Evolutionary conservation across 1,140 invertebrate genomes (phyloP), one percentile per base, ranked within the genome.

Genomic region (Macrobrachium rosenbergii): DNA sequence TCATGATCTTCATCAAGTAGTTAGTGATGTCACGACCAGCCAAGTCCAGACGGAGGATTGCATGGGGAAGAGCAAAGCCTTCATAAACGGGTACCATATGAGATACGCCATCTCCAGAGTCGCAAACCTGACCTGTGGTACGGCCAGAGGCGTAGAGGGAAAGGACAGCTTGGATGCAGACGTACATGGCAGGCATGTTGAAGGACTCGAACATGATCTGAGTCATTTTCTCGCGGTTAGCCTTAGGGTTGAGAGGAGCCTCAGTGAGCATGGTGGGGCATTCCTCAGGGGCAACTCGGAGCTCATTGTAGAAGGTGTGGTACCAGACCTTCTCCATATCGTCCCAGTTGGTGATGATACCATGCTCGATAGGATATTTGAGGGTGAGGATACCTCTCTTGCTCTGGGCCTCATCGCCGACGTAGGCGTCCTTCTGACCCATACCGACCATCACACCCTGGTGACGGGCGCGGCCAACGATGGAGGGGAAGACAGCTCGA

Each of bases 321-420:
- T 98, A 97, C 97, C 97, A 98, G 92, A 98, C 97, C 92, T 98
- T 98, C 92, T 98, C 97, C 97, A 87, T 87, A 67, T 87, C 84
- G 91, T 98, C 97, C 97, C 97, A 98, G 95, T 98, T 98, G 92
- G 97, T 98, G 92, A 98, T 96, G 92, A 98, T 97, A 91, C 97
- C 97, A 94, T 98, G 97, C 92, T 98, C 97, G 93, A 98, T 97
- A 89, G 97, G 98, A 94, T 98, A 98, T 92, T 97, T 97, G 90
- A 98, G 93, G 88, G 96, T 98, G 90, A 98, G 94, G 93, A 98
- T 97, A 94, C 96, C 96, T 94, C 96, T 94, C 93, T 97, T 97
- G 94, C 95, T 96, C 93, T 97, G 96, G 90, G 97, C 97, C 93
- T 98, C 97, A 93, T 98, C 97, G 90, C 97, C 97, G 67, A 98